phyloP scores from a whole-genome alignment of 2,797 vertebrate genomes.

The Protonibea diacanthus region DNA sequence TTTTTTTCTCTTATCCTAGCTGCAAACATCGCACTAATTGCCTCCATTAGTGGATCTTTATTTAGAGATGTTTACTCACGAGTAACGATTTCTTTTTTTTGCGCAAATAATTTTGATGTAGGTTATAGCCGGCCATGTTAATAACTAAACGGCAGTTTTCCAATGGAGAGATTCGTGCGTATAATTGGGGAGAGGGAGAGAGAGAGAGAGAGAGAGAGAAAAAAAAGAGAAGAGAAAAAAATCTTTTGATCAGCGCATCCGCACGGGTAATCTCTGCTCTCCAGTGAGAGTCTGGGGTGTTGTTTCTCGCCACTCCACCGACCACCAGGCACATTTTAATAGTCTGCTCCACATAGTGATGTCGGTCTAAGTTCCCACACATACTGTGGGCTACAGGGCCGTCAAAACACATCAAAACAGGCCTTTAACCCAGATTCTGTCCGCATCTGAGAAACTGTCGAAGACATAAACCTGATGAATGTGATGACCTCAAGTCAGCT shows the following conservation, averaged over 20 bases:
- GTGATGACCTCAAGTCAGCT: neutral
- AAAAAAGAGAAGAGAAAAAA: neutral
- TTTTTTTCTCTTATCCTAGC: constrained; percentile 27
- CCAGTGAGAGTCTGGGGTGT: constrained; percentile 72
- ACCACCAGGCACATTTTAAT: constrained; percentile 78
- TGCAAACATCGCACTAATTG: constrained; percentile 64
- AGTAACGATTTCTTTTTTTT: constrained; percentile 20
- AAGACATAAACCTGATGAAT: constrained; percentile 39
- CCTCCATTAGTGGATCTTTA: constrained; percentile 47
- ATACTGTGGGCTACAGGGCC: constrained; percentile 45
- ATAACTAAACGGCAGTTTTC: constrained; percentile 50
- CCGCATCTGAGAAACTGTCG: constrained; percentile 17
- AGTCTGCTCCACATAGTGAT: constrained; percentile 68
- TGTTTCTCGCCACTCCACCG: constrained; percentile 72
- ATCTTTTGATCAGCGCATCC: constrained; percentile 67
- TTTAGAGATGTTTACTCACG: constrained; percentile 47
- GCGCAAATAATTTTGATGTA: constrained; percentile 40
- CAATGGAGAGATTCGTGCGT: constrained; percentile 34
- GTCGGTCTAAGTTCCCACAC: constrained; percentile 65
- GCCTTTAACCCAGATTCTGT: constrained; percentile 45
- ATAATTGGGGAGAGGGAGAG: constrained; percentile 27
- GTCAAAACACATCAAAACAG: constrained; percentile 59
- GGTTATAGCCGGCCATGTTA: constrained; percentile 6
- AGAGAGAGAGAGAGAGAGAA: too few species aligned
- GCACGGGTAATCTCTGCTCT: constrained; percentile 58